Evolutionary conservation across 2,113 vertebrate species (phyloP), one percentile per base, ranked within the genome.

Genomic region (Elachura formosa): DNA sequence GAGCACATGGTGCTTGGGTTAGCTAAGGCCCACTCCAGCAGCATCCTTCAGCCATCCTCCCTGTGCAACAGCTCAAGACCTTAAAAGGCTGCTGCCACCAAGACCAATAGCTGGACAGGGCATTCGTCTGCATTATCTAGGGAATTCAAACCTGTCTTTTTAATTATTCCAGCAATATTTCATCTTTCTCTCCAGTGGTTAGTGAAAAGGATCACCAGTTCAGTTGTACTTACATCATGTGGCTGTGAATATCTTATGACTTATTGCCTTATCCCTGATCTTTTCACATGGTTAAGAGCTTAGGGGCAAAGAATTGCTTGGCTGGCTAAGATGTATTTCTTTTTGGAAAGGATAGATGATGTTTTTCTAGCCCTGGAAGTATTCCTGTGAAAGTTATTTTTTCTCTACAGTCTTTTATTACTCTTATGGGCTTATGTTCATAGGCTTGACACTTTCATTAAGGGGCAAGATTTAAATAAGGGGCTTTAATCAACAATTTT

Each of bases 401-500:
- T 85, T 91, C 49, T 79, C 66, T 59, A 45, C 52, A 69, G 40
- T 38, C 31, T 79, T 82, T 49, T 91, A 45, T 79, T 92, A 38
- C 58, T 84, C 24, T 72, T 56, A 85, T 4, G 31, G 63, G 41
- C 64, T 92, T 77, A 41, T 19, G 29, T 87, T 90, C 59, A 25
- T 46, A 89, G 71, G 31, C 69, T 84, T 79, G 36, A n/a, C 61
- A 41, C 48, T 84, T 73, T 69, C 59, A 62, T 94, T 95, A 84
- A 85, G 38, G 82, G 76, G 67, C 51, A 54, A 73, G 49, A 88
- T 94, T 96, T 95, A 94, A 96, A 92, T 73, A 40, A 67, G 55
- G 87, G 84, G 17, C 72, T 91, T 93, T 89, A 87, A 91, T 94
- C 90, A 96, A 72, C 77, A 52, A 23, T 85, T 93, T 92, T 80